Base-by-base conservation (phyloP, 2,888 invertebrate genomes). In the Trisateles emortualis region DNA sequence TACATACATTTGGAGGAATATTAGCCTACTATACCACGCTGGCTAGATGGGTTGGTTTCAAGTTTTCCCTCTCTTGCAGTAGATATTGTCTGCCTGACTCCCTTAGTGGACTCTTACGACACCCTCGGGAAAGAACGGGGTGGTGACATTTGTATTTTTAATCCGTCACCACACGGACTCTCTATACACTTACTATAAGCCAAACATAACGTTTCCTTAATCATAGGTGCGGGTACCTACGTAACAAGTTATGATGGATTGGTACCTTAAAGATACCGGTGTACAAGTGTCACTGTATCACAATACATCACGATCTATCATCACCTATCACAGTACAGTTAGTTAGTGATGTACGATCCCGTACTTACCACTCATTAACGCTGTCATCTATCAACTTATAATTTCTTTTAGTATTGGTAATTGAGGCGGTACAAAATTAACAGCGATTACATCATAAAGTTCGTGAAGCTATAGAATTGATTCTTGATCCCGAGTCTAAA, bases 341-440 rank as follows among this genome's bases (percentile, higher is more conserved):
- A 49, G 35, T 38, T 22, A 43, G 46, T 68, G 68, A 72, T 65
- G 51, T 52, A 64, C 49, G 63, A 68, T 32, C 51, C 30, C 9
- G 32, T 49, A 54, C 26, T 8, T 11, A 30, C 11, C 6, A 8
- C 38, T 60, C 55, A 68, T 60, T 52, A 64, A 52, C 51, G 42
- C 35, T 41, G 17, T 24, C 42, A 68, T 68, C 68, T 42, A 68
- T 71, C 60, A 71, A 11, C 6, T 30, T 30, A 38, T 6, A 9
- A 39, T 32, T 19, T 9, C 8, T 6, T 2, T 16, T 19, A 5
- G 2, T 19, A 2, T 6, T 35, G 14, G 35, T 17, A 1, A 33
- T 33, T 11, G 33, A 33, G 13, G 13, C 14, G n/a, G 6, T 8
- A 4, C 8, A 6, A 33, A 14, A 10, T 1, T 30, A 10, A n/a